Base-by-base conservation (phyloP, 2,113 vertebrate species). In the Sprattus sprattus region DNA sequence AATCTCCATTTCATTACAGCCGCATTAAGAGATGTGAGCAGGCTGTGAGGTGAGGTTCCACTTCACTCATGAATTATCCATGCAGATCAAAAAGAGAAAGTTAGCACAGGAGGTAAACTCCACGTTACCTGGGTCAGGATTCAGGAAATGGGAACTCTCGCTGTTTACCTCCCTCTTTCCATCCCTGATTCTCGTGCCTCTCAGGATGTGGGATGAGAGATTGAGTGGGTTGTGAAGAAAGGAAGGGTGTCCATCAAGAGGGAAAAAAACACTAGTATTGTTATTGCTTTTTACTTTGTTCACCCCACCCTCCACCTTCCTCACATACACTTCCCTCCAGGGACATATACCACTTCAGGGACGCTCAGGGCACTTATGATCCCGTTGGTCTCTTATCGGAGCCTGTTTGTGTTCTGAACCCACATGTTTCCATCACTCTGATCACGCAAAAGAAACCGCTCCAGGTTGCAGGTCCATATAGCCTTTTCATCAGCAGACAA, bases 271-370 rank as follows among this genome's bases (percentile, higher is more conserved):
- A 13, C 18, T 57, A 57, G 54, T 57, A 57, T 57, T 57, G 54
- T 57, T 57, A 57, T 57, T 57, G 54, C 45, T 67, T 50, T 84
- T 64, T 45, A n/a, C 45, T n/a, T 46, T 50, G 28, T 22, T 16
- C 81, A 32, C 44, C 25, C 18, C 44, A n/a, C 25, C 75, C 25
- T 16, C 6, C 57, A 5, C 49, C 39, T 39, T 39, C 39, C 39
- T 39, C 39, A 39, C 39, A 39, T 39, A 39, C 39, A 39, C 39
- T 39, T 39, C 39, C 39, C 39, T 39, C 39, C 39, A 39, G 39
- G 39, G 39, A 75, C 64, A 71, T 8, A 71, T 25, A 49, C 75
- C 83, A 78, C 71, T 80, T 85, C 25, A 49, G 45, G 84, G 84
- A 50, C 44, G 28, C 25, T 22, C 64, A 75, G 32, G 16, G 67